Base-by-base conservation (phyloP, 2,888 invertebrate species). In the Limnephilus rhombicus region DNA sequence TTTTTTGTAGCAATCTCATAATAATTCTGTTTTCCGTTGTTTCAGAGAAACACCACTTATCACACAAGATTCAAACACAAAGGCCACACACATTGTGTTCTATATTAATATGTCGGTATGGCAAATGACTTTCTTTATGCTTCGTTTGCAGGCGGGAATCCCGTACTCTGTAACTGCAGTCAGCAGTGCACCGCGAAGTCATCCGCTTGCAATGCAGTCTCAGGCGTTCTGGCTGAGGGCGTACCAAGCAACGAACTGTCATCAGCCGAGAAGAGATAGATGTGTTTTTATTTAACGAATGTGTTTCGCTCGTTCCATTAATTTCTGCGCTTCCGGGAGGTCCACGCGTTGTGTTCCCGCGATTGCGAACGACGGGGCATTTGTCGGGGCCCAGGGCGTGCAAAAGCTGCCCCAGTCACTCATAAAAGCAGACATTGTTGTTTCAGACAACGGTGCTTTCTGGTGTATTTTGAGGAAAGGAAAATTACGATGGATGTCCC, bases 241-340 rank as follows among this genome's bases (percentile, higher is more conserved):
- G 83, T 24, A 82, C 49, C 68, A 24, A 24, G 80, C 80, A 53
- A 53, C 68, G 68, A 85, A 88, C 18, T 49, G 37, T 49, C 68
- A 68, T 68, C 85, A 34, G 82, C 81, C 49, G 90, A 90, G 45
- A 86, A 68, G 86, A 49, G 90, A 86, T 34, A 80, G 68, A 68
- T 68, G 68, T 68, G 24, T 90, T 92, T 90, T 92, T 90, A 90
- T 68, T 92, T 80, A 82, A 85, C 89, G 45, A 90, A 90, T 92
- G 92, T 82, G 85, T 88, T 91, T 85, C 80, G 85, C 68, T 53
- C 91, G 91, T 91, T 85, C 45, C 92, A 87, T 93, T 93, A 92
- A 92, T 92, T 89, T 92, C 85, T 80, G 86, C 90, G 83, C 90
- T 91, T 90, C 90, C 90, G 90, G 92, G 90, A 90, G 90, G 92